Conservation (phyloP, 2,797 vertebrate species). For the Brotula barbata region DNA sequence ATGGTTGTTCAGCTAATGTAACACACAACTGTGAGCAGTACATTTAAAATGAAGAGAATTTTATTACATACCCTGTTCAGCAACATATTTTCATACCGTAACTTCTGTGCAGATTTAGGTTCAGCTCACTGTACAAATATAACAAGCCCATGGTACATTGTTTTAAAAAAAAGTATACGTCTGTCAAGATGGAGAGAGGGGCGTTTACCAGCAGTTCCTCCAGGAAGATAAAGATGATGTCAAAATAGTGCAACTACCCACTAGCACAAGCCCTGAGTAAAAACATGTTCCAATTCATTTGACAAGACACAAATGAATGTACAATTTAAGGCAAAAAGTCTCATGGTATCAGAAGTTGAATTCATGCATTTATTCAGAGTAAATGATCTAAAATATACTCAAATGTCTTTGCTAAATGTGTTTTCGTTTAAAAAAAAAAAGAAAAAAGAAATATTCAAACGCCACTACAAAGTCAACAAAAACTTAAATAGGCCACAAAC, state of each 20-base stretch:
- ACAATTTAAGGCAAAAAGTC: slow-evolving; percentile 14
- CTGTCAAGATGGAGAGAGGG: slow-evolving; percentile 18
- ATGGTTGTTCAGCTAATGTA: background rate
- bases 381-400: background rate
- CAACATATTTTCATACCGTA: slow-evolving; percentile 34
- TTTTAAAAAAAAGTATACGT: slow-evolving; percentile 43
- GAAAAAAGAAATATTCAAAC: background rate
- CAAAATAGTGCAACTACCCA: slow-evolving; percentile 72
- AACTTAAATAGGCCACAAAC: too few relatives aligned
- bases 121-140: slow-evolving; percentile 24
- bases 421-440: background rate
- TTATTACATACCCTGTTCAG: slow-evolving; percentile 59
- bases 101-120: slow-evolving; percentile 21
- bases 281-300: slow-evolving; percentile 17
- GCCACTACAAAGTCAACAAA: too few relatives aligned
- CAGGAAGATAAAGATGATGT: slow-evolving; percentile 32
- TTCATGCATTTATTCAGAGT: too few relatives aligned
- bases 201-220: slow-evolving; percentile 33
- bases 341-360: too few relatives aligned
- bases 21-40: slow-evolving; percentile 23
- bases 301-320: slow-evolving; percentile 33
- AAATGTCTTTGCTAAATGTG: background rate
- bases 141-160: too few relatives aligned
- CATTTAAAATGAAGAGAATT: slow-evolving; percentile 46
- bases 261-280: slow-evolving; percentile 58